Base-by-base conservation (phyloP, 1,140 invertebrate species). In the Saccostrea echinata region DNA sequence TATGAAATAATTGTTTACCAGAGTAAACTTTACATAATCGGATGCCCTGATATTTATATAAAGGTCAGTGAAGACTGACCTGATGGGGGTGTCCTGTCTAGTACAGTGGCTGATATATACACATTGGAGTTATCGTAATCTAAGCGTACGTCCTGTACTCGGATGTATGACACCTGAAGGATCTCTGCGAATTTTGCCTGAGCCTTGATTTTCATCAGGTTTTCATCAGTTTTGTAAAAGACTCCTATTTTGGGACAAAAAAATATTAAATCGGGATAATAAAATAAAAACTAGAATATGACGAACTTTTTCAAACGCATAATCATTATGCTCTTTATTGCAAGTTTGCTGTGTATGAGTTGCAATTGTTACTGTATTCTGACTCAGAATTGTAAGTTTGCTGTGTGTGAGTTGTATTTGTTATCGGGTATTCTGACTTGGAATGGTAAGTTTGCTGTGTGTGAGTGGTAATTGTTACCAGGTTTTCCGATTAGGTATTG, bases 111-210 rank as follows among this genome's bases (percentile, higher is more conserved):
- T 1, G 82, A 85, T 21, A 93, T 84, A 71, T 91, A 93, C 16
- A 92, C 86, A 86, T 91, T 90, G 24, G 90, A 90, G 76, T 90
- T 89, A 86, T 93, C 92, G 53, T 91, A 90, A 61, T 92, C 90
- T 18, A 93, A 27, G 0, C 88, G 61, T 1, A 92, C 61, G 61
- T 90, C 86, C 64, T 91, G 91, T 11, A 93, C 85, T 24, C 92
- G 86, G 9, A 93, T 90, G 6, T 91, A 90, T 1, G 88, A 87
- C 18, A 93, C 89, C 33, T 90, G 83, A 89, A 92, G 87, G 6
- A 30, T 84, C 24, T 84, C 51, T 16, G 88, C 86, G 64, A 92
- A 81, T 12, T 52, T 11, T 12, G 52, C 64, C 55, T 90, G 89
- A 0, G 90, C 87, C 27, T 64, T 51, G 6, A 82, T n/a, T 0